These are phyloP conservation scores for Hypomesus transpacificus DNA, from an alignment of 2,113 vertebrate genomes.

Conservation along the genomic window DNA sequence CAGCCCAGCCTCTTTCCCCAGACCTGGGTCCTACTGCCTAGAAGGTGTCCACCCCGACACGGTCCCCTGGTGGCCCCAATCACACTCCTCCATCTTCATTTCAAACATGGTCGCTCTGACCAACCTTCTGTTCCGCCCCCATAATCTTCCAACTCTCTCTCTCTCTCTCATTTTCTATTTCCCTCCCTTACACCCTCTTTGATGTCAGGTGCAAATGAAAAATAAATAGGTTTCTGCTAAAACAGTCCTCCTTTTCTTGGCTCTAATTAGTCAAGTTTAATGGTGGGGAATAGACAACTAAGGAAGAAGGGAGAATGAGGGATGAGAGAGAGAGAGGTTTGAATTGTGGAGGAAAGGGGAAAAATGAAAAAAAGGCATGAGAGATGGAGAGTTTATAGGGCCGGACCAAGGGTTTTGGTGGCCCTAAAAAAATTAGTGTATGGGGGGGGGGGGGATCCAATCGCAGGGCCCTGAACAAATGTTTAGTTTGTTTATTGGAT, in stretches of 20 bases:
- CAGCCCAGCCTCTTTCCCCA: neutral
- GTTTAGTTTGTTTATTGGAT: too few species aligned
- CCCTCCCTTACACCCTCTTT: slow-evolving; percentile 4
- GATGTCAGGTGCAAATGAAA: slow-evolving; percentile 9
- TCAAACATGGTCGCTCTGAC: slow-evolving; percentile 9
- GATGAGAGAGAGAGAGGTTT: neutral
- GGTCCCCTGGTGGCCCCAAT: neutral
- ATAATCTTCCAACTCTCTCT: neutral
- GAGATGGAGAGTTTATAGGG: too few species aligned
- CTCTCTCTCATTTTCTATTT: too few species aligned
- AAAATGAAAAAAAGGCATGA: too few species aligned
- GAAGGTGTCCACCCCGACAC: neutral
- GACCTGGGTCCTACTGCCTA: neutral
- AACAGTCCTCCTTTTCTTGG: neutral
- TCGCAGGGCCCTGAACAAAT: too few species aligned
- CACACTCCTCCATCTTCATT: slow-evolving; percentile 8
- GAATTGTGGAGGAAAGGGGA: too few species aligned
- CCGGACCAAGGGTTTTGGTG: too few species aligned
- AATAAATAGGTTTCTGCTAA: neutral
- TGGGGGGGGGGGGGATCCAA: too few species aligned
- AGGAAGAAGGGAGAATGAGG: too few species aligned
- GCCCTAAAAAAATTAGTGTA: too few species aligned
- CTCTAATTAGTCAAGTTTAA: slow-evolving; percentile 2
- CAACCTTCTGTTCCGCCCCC: neutral
- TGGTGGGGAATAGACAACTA: neutral